phyloP scores from a whole-genome alignment of 2,797 vertebrate species.

The Enteromius unitaeniatus region DNA sequence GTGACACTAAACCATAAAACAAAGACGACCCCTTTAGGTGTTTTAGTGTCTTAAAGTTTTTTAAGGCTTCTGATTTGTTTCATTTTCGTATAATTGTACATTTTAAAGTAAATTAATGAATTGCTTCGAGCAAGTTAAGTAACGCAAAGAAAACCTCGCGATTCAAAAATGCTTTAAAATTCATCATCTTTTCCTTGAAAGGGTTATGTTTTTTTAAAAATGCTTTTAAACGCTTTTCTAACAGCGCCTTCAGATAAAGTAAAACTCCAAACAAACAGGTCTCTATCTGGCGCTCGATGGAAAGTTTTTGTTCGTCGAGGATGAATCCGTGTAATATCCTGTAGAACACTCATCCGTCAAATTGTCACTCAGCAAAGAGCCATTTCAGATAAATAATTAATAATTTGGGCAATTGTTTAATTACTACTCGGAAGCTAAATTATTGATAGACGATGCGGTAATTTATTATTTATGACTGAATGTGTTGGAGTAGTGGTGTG shows the following conservation, averaged over 20 bases:
- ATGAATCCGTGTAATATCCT: constrained; percentile 50
- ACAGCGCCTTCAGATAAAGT: neutral
- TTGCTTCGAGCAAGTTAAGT: neutral
- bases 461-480: constrained; percentile 86
- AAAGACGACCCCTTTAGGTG: neutral
- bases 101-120: neutral
- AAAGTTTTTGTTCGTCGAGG: constrained; percentile 33
- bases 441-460: constrained; percentile 84
- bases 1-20: neutral
- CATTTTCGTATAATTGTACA: neutral
- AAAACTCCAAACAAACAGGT: neutral
- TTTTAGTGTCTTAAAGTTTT: neutral
- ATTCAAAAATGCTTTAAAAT: neutral
- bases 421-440: constrained; percentile 87
- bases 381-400: constrained; percentile 84
- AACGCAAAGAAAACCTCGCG: neutral
- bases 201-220: neutral
- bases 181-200: neutral
- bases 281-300: neutral
- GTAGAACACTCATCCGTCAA: constrained; percentile 56
- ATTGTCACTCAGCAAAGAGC: constrained; percentile 64
- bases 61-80: neutral
- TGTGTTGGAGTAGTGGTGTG: constrained; percentile 72
- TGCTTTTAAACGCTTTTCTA: neutral
- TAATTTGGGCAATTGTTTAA: constrained; percentile 87